Base-by-base conservation (phyloP, 2,797 vertebrate species). In the Chaenodraco wilsoni region DNA sequence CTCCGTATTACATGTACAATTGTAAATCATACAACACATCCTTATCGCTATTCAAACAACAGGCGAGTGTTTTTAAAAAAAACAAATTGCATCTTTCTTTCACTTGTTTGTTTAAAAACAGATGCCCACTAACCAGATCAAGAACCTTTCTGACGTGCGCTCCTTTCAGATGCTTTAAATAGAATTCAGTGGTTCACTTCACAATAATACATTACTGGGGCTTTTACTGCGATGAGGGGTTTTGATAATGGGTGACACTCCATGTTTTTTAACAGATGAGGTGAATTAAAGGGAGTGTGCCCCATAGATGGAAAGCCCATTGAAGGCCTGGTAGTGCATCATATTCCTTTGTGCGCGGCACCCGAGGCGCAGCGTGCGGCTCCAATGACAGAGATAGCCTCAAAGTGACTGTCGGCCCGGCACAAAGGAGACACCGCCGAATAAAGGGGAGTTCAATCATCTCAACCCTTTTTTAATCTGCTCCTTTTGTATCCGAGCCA, bases 371-470 rank as follows among this genome's bases (percentile, higher is more conserved):
- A n/a, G 78, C 63, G 46, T 68, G 85, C 54, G 23, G 77, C 82
- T 86, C 64, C 31, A 80, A 88, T 84, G 90, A 91, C 86, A 82
- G 84, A 64, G 90, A 93, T 93, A 87, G 78, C 86, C 93, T 94
- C 91, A 85, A 92, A 93, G 92, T 83, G 86, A 91, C 80, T 83
- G 83, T 65, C 85, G 79, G 88, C 76, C 78, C 23, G 57, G 76
- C 86, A 93, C 91, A 94, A 93, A 93, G 79, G 85, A 3, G 23
- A 87, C 87, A 60, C 82, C 74, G 51, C 17, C 66, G 85, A 89
- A 93, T 86, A 93, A 93, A 92, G 86, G 81, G 68, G 65, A 90
- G 90, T 92, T 91, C 87, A 91, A 87, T 92, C 91, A 88, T 89
- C 88, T 88, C 86, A 77, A 70, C 82, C 83, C 83, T 88, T 90